These are phyloP conservation scores for Rhinolophus sinicus DNA, from an alignment of 2,113 vertebrate genomes.

Conservation along the genomic window DNA sequence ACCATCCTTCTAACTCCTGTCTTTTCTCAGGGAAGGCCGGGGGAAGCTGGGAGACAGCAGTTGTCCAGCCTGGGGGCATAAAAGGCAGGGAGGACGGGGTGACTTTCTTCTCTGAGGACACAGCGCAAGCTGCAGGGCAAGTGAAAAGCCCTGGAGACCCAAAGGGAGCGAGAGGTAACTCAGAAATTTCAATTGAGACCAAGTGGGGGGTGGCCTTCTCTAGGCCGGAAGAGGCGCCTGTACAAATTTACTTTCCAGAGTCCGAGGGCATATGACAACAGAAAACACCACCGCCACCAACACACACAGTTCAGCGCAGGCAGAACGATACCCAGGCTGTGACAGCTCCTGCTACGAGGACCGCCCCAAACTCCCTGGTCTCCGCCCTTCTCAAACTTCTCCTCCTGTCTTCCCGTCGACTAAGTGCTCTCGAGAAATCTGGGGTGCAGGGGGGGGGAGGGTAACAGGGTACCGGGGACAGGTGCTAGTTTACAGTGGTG, in stretches of 20 bases:
- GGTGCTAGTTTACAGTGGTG: too few relatives aligned
- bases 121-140: background rate
- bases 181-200: background rate
- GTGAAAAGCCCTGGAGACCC: background rate
- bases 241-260: background rate
- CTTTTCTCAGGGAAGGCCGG: background rate
- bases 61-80: background rate
- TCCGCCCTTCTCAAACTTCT: too few relatives aligned
- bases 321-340: background rate
- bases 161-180: background rate
- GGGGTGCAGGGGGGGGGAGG: too few relatives aligned
- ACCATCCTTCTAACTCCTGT: background rate
- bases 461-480: too few relatives aligned
- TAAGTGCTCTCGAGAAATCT: too few relatives aligned
- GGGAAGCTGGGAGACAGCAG: background rate
- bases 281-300: background rate
- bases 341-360: background rate
- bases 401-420: too few relatives aligned
- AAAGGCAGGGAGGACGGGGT: background rate
- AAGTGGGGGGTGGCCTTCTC: background rate
- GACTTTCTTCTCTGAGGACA: background rate
- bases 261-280: background rate
- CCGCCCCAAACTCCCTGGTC: too few relatives aligned
- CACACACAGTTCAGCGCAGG: background rate
- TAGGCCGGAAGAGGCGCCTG: background rate